Evolutionary conservation across 2,888 invertebrate species (phyloP).

Genomic region (Auanema freiburgensis): DNA sequence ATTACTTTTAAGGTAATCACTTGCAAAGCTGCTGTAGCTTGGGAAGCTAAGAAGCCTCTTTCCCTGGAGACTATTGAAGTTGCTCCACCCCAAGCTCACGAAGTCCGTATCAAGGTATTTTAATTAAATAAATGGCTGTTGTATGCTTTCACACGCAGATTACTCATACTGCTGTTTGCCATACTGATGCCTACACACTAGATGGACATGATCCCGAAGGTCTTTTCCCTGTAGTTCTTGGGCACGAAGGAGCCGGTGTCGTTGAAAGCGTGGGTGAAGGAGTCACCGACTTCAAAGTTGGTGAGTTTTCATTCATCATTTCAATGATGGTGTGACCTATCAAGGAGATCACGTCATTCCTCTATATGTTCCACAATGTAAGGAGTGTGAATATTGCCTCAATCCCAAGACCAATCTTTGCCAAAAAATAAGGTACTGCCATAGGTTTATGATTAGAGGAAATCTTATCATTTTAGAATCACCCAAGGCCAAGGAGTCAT

Average conservation of each 20-base stretch:
- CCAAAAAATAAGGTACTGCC: slow-evolving; percentile 80
- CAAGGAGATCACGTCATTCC: slow-evolving; percentile 91
- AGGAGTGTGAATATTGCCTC: slow-evolving; percentile 92
- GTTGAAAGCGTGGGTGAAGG: slow-evolving; percentile 95
- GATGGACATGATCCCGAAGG: slow-evolving; percentile 85
- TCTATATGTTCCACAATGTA: slow-evolving; percentile 92
- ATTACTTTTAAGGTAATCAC: slow-evolving; percentile 73
- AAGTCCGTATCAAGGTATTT: slow-evolving; percentile 74
- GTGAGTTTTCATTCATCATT: slow-evolving; percentile 64
- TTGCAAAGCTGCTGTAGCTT: slow-evolving; percentile 93
- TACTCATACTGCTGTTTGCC: slow-evolving; percentile 81
- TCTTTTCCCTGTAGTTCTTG: slow-evolving; percentile 85
- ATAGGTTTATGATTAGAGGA: background rate
- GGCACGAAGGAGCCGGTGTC: slow-evolving; percentile 90
- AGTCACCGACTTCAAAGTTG: slow-evolving; percentile 82
- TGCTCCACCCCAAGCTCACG: slow-evolving; percentile 87
- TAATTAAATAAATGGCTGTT: background rate
- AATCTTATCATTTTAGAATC: slow-evolving; percentile 36
- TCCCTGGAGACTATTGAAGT: slow-evolving; percentile 89
- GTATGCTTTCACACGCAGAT: slow-evolving; percentile 73
- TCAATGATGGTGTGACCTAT: background rate
- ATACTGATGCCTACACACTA: slow-evolving; percentile 81
- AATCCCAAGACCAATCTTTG: slow-evolving; percentile 95
- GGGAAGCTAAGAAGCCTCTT: slow-evolving; percentile 87
- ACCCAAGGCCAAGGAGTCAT: slow-evolving; percentile 80